These are phyloP conservation scores for Corythaeola cristata DNA, from an alignment of 2,113 vertebrate genomes.

Conservation along the genomic window DNA sequence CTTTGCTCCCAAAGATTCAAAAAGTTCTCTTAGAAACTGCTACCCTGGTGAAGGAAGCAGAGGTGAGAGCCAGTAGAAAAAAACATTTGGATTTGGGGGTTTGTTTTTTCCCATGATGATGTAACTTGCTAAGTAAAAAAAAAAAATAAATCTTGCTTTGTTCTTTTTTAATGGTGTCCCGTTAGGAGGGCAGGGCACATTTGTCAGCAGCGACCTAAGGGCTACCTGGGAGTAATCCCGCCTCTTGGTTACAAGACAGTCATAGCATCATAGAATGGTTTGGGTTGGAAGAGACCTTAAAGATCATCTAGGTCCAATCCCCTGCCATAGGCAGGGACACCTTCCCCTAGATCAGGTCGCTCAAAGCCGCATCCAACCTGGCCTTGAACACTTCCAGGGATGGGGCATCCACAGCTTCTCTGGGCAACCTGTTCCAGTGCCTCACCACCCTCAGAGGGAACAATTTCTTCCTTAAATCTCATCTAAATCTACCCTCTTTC, in stretches of 20 bases:
- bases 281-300: too few species aligned
- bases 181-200: accelerated
- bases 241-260: neutral
- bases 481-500: too few species aligned
- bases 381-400: too few species aligned
- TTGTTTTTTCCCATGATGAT: neutral
- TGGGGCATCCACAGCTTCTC: too few species aligned
- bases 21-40: neutral
- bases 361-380: too few species aligned
- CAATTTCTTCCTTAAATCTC: too few species aligned
- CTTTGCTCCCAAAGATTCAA: neutral
- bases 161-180: accelerated
- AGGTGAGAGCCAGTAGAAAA: neutral
- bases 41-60: neutral
- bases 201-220: neutral
- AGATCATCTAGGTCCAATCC: too few species aligned
- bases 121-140: neutral
- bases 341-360: too few species aligned
- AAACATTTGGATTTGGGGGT: neutral
- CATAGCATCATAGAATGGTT: too few species aligned
- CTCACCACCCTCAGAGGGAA: too few species aligned
- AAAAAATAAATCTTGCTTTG: neutral
- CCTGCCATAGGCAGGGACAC: too few species aligned
- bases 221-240: neutral
- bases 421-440: too few species aligned